Evolutionary conservation across 2,113 vertebrate species (phyloP).

Genomic region (Piprites chloris): DNA sequence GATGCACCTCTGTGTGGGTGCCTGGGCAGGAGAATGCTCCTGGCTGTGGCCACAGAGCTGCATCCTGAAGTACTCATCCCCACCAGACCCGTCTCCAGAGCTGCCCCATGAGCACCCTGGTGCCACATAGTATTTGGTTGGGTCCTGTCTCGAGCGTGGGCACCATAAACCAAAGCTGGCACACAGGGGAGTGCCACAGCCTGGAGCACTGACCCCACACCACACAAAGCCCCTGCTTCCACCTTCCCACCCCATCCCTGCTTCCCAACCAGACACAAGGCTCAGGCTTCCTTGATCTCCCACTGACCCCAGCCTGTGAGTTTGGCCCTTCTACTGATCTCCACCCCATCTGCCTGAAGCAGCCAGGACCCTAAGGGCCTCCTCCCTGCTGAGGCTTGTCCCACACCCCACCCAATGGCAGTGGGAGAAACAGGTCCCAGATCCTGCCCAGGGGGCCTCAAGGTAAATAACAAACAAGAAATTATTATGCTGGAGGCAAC

Average conservation of each 20-base stretch:
- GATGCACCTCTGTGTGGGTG: fast-evolving
- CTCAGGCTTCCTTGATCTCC: fast-evolving
- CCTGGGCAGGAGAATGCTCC: neutral
- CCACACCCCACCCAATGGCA: fast-evolving
- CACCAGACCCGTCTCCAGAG: neutral
- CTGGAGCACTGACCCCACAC: no score
- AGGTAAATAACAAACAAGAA: neutral
- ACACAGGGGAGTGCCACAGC: fast-evolving
- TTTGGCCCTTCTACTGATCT: neutral
- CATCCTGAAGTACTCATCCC: neutral
- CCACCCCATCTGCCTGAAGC: fast-evolving
- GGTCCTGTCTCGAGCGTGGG: fast-evolving
- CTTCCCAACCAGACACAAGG: fast-evolving
- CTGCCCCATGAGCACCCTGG: neutral
- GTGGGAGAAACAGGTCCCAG: neutral
- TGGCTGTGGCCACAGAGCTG: neutral
- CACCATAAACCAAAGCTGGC: neutral
- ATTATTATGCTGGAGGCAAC: neutral
- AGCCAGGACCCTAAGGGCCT: neutral
- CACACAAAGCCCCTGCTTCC: neutral
- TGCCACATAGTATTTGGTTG: neutral
- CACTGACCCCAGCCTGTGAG: fast-evolving
- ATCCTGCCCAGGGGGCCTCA: neutral
- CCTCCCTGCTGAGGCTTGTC: neutral
- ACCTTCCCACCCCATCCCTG: neutral